Evolutionary conservation across 2,888 invertebrate genomes (phyloP).

Genomic region (Diplazon laetatorius): DNA sequence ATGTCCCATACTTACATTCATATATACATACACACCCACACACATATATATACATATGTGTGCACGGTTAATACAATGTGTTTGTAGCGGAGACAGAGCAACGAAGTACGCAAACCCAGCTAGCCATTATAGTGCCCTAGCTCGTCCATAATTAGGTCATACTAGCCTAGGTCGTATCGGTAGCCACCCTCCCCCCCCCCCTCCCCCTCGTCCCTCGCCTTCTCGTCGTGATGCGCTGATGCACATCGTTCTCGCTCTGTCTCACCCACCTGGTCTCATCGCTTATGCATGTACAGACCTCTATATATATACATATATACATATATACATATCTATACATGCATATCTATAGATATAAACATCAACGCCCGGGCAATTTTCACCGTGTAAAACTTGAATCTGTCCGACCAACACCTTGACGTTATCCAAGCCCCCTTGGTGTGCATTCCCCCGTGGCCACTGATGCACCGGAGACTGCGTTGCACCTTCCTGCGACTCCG

Average conservation of each 20-base stretch:
- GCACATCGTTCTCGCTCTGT: slow-evolving; percentile 17
- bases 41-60: slow-evolving; percentile 4
- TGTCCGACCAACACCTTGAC: slow-evolving; percentile 35
- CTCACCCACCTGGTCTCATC: not conserved
- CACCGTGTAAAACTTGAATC: slow-evolving; percentile 54
- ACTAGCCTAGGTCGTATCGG: slow-evolving; percentile 61
- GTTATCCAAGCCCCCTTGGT: slow-evolving; percentile 23
- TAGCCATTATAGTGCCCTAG: slow-evolving; percentile 22
- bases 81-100: slow-evolving; percentile 61
- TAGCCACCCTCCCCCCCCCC: too few species aligned
- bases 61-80: slow-evolving; percentile 64
- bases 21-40: slow-evolving; percentile 3
- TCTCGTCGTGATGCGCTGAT: slow-evolving; percentile 22
- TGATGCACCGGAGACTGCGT: slow-evolving; percentile 5
- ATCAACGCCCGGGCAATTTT: slow-evolving; percentile 40
- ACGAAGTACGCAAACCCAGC: slow-evolving; percentile 50
- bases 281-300: not conserved
- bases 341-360: too few species aligned
- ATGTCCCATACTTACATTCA: not conserved
- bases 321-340: not conserved
- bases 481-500: too few species aligned
- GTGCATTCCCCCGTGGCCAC: slow-evolving; percentile 20
- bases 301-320: not conserved
- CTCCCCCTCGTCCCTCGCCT: too few species aligned
- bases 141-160: slow-evolving; percentile 76